Evolutionary conservation across 2,888 invertebrate genomes (phyloP).

Genomic region (Prenolepis imparis): DNA sequence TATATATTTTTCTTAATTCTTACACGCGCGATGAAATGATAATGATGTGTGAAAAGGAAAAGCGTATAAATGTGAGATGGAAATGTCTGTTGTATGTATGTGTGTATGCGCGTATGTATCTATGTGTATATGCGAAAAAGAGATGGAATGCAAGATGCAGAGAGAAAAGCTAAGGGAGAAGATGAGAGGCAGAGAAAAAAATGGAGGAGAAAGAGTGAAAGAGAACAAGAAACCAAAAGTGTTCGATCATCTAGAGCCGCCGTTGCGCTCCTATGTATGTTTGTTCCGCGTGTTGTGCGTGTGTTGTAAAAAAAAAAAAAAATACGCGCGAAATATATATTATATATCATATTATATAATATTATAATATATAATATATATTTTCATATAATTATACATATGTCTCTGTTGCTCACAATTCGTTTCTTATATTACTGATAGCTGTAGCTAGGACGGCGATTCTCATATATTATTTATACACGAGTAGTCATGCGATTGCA

Average conservation of each 20-base stretch:
- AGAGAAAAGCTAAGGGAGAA: constrained; percentile 26
- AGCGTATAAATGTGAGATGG: constrained; percentile 39
- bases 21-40: constrained; percentile 67
- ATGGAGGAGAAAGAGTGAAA: constrained; percentile 60
- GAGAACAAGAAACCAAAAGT: constrained; percentile 82
- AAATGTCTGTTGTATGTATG: background rate
- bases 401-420: constrained; percentile 74
- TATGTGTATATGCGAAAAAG: constrained; percentile 16
- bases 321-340: constrained; percentile 3
- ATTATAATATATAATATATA: constrained; percentile 65
- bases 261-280: constrained; percentile 82
- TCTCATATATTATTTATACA: constrained; percentile 79
- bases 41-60: constrained; percentile 44
- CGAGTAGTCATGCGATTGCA: constrained; percentile 80
- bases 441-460: constrained; percentile 72
- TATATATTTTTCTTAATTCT: constrained; percentile 75
- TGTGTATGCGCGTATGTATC: constrained; percentile 9
- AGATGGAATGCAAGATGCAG: constrained; percentile 39
- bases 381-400: constrained; percentile 56
- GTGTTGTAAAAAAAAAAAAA: constrained; percentile 56
- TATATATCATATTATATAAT: constrained; percentile 37
- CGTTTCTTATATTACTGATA: constrained; percentile 75
- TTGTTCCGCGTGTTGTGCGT: constrained; percentile 18
- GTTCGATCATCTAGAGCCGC: constrained; percentile 85
- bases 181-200: constrained; percentile 22